Conservation (phyloP, 2,888 invertebrate genomes). For the Balanococcus diminutus region DNA sequence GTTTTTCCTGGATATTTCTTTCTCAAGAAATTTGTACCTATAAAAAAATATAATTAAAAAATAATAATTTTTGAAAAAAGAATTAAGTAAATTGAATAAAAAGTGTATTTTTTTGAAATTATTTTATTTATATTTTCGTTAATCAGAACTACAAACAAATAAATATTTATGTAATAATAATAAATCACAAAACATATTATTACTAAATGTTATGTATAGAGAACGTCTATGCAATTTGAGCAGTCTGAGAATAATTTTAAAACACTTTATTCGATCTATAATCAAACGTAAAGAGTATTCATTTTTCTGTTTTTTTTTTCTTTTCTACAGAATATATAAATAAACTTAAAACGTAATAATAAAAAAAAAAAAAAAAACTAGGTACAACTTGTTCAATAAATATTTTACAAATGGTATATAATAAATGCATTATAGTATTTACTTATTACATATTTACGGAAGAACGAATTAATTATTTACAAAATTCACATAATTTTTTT, state of each 20-base stretch:
- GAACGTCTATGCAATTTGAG: slow-evolving; percentile 50
- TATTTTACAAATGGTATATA: slow-evolving; percentile 47
- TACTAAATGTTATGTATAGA: slow-evolving; percentile 45
- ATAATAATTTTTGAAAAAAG: no score
- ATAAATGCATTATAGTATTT: slow-evolving; percentile 35
- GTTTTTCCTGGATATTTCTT: no score
- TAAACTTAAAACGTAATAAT: slow-evolving; percentile 33
- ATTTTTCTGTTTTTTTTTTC: slow-evolving; percentile 9
- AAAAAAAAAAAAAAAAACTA: slow-evolving; percentile 42
- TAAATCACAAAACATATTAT: slow-evolving; percentile 53
- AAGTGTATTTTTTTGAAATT: neutral
- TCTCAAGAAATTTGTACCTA: no score
- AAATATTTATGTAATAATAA: slow-evolving; percentile 48
- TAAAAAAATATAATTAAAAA: neutral
- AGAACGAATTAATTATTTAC: slow-evolving; percentile 49
- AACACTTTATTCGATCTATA: slow-evolving; percentile 48
- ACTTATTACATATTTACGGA: slow-evolving; percentile 46
- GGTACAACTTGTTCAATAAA: slow-evolving; percentile 33
- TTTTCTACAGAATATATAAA: slow-evolving; percentile 36
- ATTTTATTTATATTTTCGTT: slow-evolving; percentile 46
- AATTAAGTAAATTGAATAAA: no score
- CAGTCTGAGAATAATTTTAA: slow-evolving; percentile 50
- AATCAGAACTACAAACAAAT: slow-evolving; percentile 49
- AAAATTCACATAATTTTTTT: slow-evolving; percentile 42
- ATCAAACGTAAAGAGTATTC: slow-evolving; percentile 47